A percentile compares a stretch with the other conserved stretches of the same genome.
Conservation (phyloP, 2,797 vertebrate species). For the Crax fasciolata region DNA sequence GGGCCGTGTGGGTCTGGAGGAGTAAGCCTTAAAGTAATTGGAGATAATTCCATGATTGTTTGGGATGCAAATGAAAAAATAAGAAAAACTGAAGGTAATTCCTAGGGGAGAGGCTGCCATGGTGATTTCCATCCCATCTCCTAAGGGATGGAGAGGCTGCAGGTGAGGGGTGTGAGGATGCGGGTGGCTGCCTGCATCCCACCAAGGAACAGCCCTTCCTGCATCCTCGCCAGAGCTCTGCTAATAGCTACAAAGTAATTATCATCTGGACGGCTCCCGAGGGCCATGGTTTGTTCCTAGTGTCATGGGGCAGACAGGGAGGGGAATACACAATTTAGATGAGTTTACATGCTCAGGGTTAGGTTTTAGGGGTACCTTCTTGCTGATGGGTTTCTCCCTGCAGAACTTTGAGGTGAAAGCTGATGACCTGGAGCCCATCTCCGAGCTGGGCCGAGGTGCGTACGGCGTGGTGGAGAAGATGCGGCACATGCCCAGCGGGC, state of each 20-base stretch:
- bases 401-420: slow-evolving; percentile 99
- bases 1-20: neutral
- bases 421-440: slow-evolving; percentile 96
- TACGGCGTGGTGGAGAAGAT: slow-evolving; percentile 98
- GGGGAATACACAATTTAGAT: neutral
- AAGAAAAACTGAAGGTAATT: neutral
- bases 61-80: neutral
- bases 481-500: slow-evolving; percentile 92
- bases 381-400: neutral
- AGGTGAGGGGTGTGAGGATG: neutral
- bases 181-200: neutral
- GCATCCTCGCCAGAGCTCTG: neutral
- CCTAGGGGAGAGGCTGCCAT: rapidly evolving
- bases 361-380: rapidly evolving
- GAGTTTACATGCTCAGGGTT: neutral
- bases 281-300: neutral
- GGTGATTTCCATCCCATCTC: neutral
- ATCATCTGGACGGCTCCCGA: neutral
- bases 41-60: neutral
- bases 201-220: rapidly evolving
- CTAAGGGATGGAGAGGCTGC: neutral
- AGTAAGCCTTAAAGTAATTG: neutral
- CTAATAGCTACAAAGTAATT: neutral
- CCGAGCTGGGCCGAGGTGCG: slow-evolving; percentile 95
- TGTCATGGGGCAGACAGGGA: neutral